phyloP scores from a whole-genome alignment of 2,888 invertebrate species.

The Ornithoptera alexandrae region DNA sequence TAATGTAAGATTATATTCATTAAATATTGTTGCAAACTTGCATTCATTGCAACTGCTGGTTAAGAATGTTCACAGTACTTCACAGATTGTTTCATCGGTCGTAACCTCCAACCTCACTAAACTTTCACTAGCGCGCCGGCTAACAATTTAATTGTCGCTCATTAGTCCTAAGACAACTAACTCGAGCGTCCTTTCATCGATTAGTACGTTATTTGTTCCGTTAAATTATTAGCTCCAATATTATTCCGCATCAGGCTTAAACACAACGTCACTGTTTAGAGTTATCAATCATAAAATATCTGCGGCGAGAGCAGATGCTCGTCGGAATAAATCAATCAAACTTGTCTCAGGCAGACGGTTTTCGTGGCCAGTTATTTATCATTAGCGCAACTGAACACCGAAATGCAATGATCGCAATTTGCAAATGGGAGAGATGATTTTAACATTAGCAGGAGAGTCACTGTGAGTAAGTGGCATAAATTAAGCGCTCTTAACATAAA shows the following conservation, averaged over 20 bases:
- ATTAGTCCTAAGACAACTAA: constrained; percentile 68
- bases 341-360: constrained; percentile 52
- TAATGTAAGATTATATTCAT: constrained; percentile 73
- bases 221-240: constrained; percentile 35
- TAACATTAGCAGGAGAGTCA: constrained; percentile 44
- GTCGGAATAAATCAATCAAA: constrained; percentile 66
- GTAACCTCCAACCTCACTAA: constrained; percentile 70
- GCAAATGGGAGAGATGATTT: constrained; percentile 48
- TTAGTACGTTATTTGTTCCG: constrained; percentile 55
- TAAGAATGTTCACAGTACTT: constrained; percentile 63
- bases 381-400: constrained; percentile 55
- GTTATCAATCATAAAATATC: constrained; percentile 60
- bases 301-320: constrained; percentile 56
- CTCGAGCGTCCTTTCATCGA: constrained; percentile 63
- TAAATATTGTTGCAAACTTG: constrained; percentile 75
- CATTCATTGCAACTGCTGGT: constrained; percentile 67
- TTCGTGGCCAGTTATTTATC: constrained; percentile 60
- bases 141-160: constrained; percentile 75
- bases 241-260: constrained; percentile 14
- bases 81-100: constrained; percentile 58
- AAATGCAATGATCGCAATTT: constrained; percentile 55
- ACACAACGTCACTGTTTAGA: constrained; percentile 36
- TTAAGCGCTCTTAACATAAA: constrained; percentile 46
- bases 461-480: constrained; percentile 45
- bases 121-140: constrained; percentile 69